Percentiles rank a stretch among this genome's conserved stretches.
Evolutionary conservation across 2,888 invertebrate genomes (phyloP).

Genomic region (Phalera bucephala): DNA sequence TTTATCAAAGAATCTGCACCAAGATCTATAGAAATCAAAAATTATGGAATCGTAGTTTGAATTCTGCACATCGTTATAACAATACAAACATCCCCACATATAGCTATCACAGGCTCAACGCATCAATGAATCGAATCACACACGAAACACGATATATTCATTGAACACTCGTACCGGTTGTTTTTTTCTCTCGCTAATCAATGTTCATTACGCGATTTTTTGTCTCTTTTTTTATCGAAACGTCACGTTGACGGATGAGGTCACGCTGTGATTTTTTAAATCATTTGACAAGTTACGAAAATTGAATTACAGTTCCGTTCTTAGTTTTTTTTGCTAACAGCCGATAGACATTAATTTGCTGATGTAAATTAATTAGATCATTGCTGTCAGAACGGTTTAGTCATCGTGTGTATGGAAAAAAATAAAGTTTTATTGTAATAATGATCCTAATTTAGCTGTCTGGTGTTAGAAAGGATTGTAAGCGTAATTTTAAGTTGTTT

Average conservation of each 20-base stretch:
- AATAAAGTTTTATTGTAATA: too few relatives aligned
- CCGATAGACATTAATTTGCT: constrained; percentile 6
- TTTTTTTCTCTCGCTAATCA: constrained; percentile 36
- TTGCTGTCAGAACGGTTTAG: constrained; percentile 1
- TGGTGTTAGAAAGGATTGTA: too few relatives aligned
- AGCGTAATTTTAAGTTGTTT: too few relatives aligned
- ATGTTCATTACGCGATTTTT: constrained; percentile 41
- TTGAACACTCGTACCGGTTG: constrained; percentile 34
- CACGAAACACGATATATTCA: constrained; percentile 24
- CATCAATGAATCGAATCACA: constrained; percentile 22
- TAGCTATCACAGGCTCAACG: too few relatives aligned
- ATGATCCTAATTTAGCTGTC: too few relatives aligned
- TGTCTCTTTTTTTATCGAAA: constrained; percentile 10
- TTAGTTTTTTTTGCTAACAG: neutral
- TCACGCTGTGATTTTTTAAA: constrained; percentile 33
- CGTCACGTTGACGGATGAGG: constrained; percentile 41
- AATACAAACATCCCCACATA: too few relatives aligned
- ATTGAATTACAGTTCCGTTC: constrained; percentile 4
- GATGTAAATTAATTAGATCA: constrained; percentile 3
- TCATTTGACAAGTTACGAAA: constrained; percentile 8
- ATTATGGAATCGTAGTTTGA: too few relatives aligned
- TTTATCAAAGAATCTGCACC: too few relatives aligned
- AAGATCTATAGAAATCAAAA: too few relatives aligned
- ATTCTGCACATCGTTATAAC: too few relatives aligned
- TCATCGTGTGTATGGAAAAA: neutral